Percentiles rank a stretch among this genome's conserved stretches.
These are phyloP conservation scores for Drosophila mojavensis DNA, from an alignment of 1,140 invertebrate genomes.

Conservation along the genomic window DNA sequence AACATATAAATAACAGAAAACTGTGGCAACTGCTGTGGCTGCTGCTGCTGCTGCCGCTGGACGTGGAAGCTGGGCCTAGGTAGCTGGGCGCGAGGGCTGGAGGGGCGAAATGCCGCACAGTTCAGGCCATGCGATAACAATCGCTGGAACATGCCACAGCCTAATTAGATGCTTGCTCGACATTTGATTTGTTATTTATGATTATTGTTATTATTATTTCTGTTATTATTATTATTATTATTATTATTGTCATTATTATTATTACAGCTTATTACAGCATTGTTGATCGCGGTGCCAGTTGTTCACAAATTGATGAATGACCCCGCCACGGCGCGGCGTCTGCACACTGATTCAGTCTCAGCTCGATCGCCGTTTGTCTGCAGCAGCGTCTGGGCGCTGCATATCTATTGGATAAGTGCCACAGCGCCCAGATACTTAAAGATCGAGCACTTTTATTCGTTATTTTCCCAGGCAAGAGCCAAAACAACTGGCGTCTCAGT, in stretches of 20 bases:
- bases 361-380: conserved; percentile 15
- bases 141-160: conserved; percentile 34
- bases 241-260: conserved; percentile 3
- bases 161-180: conserved; percentile 62
- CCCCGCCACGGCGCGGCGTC: conserved; percentile 33
- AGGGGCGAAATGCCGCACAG: conserved; percentile 10
- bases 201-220: conserved; percentile 17
- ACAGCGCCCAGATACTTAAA: conserved; percentile 8
- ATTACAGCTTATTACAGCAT: conserved; percentile 28
- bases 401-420: conserved; percentile 61
- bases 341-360: conserved; percentile 16
- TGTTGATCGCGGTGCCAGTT: conserved; percentile 3
- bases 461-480: conserved; percentile 38
- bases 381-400: conserved; percentile 19
- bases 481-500: conserved; percentile 39
- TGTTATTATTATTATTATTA: conserved; percentile 39
- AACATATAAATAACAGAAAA: conserved; percentile 48
- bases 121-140: conserved; percentile 20
- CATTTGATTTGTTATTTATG: conserved; percentile 71
- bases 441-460: conserved; percentile 12
- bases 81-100: background rate
- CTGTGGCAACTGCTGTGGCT: conserved; percentile 9
- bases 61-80: conserved; percentile 5
- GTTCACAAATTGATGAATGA: conserved; percentile 69
- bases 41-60: conserved; percentile 18